phyloP scores from a whole-genome alignment of 2,888 invertebrate genomes.

The Cosmopolites sordidus region DNA sequence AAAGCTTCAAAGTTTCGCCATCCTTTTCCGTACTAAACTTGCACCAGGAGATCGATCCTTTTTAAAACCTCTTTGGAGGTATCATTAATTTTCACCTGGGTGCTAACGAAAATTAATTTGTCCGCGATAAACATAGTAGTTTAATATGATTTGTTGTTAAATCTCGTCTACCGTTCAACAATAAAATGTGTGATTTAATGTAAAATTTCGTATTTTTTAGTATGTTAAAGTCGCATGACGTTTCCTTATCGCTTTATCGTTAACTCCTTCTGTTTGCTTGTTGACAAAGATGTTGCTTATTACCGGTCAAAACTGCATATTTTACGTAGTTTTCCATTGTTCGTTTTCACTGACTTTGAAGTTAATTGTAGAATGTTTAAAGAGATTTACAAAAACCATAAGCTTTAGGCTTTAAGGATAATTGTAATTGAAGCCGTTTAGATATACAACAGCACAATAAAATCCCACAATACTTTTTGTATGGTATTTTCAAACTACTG shows the following conservation, averaged over 20 bases:
- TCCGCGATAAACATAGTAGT: slow-evolving; percentile 14
- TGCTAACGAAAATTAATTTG: slow-evolving; percentile 24
- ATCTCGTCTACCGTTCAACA: slow-evolving; percentile 1
- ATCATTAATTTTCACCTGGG: slow-evolving; percentile 19
- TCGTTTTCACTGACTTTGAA: too few relatives aligned
- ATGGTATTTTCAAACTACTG: too few relatives aligned
- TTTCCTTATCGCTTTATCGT: not conserved
- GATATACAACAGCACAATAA: too few relatives aligned
- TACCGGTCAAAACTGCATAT: not conserved
- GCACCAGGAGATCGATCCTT: not conserved
- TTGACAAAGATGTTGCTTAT: not conserved
- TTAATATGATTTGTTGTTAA: slow-evolving; percentile 18
- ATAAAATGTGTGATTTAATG: slow-evolving; percentile 5
- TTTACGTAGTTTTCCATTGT: not conserved
- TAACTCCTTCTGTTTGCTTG: not conserved
- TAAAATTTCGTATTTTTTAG: slow-evolving; percentile 10
- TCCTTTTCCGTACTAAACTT: not conserved
- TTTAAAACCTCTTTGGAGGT: slow-evolving; percentile 9
- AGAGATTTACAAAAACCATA: too few relatives aligned
- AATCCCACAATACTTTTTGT: too few relatives aligned
- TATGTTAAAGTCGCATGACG: not conserved
- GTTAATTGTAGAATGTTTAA: too few relatives aligned
- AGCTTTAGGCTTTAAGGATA: too few relatives aligned
- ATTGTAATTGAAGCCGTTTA: too few relatives aligned
- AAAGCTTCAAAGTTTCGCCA: not conserved